Base-by-base conservation (phyloP, 2,797 vertebrate species). In the Eospalax fontanierii region DNA sequence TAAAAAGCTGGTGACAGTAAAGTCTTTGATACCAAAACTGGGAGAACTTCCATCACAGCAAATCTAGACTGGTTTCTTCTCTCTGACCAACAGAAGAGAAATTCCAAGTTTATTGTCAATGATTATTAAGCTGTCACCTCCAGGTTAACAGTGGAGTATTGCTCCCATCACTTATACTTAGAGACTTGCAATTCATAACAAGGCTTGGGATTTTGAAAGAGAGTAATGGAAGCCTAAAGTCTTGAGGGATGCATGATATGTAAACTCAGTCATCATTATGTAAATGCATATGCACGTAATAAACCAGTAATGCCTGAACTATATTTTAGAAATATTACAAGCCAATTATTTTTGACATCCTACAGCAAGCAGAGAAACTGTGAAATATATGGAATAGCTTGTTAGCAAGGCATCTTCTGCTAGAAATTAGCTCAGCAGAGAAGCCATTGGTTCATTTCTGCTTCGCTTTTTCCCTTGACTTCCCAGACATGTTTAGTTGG, bases 331-430 rank as follows among this genome's bases (percentile, higher is more conserved):
- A 94, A 95, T 96, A 96, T 96, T 95, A 96, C 82, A 94, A 93
- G 82, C 84, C 97, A 96, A 96, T 97, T 97, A 96, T 96, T 97
- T n/a, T 54, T 96, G 96, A 96, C 93, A 96, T 89, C 54, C 38
- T 91, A 63, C 63, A 76, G 70, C 78, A 97, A 92, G 87, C 93
- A 61, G 78, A 85, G 86, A 90, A 94, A 95, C 95, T 93, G 87
- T 80, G 65, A 94, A 93, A 91, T 97, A 85, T 85, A 82, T 85
- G 73, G 81, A 93, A 61, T 18, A 89, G 89, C 93, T 96, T 96
- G 85, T 95, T 96, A 96, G 90, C 81, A 93, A 87, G 87, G 85
- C 76, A 28, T 83, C 85, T 89, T 95, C 96, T 86, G 83, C 94
- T 94, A 79, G 91, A 90, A 96, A 73, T 91, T 93, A 89, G 95